phyloP scores from a whole-genome alignment of 2,797 vertebrate genomes.

The Lacerta bilineata region DNA sequence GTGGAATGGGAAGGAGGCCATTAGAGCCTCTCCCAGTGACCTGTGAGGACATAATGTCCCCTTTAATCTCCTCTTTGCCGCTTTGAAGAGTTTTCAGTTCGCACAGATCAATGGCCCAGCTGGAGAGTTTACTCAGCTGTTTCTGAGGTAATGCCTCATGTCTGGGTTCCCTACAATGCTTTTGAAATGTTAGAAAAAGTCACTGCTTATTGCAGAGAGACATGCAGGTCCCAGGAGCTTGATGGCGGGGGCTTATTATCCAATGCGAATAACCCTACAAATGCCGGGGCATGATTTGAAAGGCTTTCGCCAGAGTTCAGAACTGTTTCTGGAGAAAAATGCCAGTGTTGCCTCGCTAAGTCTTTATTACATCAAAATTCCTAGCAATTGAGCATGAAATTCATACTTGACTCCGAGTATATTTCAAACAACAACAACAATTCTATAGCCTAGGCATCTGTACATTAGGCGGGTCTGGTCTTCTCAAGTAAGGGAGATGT shows the following conservation, averaged over 20 bases:
- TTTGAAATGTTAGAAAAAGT: conserved; percentile 64
- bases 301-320: conserved; percentile 9
- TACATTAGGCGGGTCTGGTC: too few relatives aligned
- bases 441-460: too few relatives aligned
- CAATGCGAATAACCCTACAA: conserved; percentile 17
- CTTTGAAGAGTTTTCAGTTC: conserved; percentile 56
- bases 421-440: too few relatives aligned
- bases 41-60: conserved; percentile 34
- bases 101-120: conserved; percentile 46
- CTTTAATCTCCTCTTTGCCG: conserved; percentile 53
- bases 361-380: neutral
- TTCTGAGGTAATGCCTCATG: conserved; percentile 62
- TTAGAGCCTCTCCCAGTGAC: conserved; percentile 36
- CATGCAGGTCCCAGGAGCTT: conserved; percentile 24
- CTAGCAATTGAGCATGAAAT: neutral
- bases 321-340: neutral
- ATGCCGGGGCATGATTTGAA: conserved; percentile 25
- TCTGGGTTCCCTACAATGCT: conserved; percentile 41
- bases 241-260: neutral
- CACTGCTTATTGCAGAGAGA: conserved; percentile 42
- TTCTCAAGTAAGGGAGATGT: too few relatives aligned
- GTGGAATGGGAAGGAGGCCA: neutral
- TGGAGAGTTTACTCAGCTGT: conserved; percentile 36
- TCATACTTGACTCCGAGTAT: too few relatives aligned
- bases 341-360: neutral